Percentiles rank a stretch among this genome's conserved stretches.
Evolutionary conservation across 1,140 invertebrate species (phyloP).

Genomic region (Caenorhabditis tropicalis): DNA sequence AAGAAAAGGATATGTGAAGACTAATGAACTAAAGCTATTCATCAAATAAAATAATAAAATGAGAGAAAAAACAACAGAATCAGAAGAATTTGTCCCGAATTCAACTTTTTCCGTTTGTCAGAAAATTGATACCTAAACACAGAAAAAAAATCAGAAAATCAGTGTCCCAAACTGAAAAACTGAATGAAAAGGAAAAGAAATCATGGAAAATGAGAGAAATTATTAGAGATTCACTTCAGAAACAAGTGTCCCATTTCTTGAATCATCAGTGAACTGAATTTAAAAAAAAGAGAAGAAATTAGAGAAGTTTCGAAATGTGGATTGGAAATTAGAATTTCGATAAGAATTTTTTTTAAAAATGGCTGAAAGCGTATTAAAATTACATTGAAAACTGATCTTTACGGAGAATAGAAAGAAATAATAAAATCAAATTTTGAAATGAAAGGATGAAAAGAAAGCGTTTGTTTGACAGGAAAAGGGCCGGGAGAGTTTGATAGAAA

Average conservation of each 20-base stretch:
- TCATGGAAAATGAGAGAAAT: neutral
- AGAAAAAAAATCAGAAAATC: neutral
- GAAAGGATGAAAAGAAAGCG: neutral
- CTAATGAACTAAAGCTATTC: conserved; percentile 36
- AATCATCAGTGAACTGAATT: neutral
- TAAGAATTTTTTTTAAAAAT: neutral
- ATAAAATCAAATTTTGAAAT: neutral
- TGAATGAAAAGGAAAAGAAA: neutral
- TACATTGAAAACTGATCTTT: conserved; percentile 7
- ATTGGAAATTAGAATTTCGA: neutral
- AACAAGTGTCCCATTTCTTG: conserved; percentile 26
- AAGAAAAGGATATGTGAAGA: conserved; percentile 8
- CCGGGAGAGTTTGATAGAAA: neutral
- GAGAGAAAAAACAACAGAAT: neutral
- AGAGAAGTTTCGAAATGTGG: neutral
- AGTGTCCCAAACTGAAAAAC: conserved; percentile 24
- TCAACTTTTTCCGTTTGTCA: neutral
- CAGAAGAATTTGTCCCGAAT: conserved; percentile 32
- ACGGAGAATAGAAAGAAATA: neutral
- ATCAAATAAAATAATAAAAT: neutral
- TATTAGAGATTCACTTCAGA: neutral
- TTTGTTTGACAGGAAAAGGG: too few relatives aligned
- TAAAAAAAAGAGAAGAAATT: neutral
- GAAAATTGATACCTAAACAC: conserved; percentile 14
- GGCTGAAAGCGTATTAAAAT: neutral